These are phyloP conservation scores for Dreissena polymorpha DNA, from an alignment of 1,140 invertebrate species.

Conservation along the genomic window DNA sequence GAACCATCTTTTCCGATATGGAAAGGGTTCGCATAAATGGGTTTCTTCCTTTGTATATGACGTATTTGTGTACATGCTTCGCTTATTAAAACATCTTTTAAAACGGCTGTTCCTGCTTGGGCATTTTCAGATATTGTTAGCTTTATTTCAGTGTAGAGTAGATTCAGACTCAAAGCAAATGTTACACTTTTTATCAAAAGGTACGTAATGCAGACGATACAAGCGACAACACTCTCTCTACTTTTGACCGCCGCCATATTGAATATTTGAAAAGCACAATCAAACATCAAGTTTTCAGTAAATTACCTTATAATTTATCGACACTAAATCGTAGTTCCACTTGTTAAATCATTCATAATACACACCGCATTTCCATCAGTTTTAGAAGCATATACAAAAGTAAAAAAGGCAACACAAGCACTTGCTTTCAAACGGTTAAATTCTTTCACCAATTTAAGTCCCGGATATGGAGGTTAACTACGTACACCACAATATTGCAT, in stretches of 20 bases:
- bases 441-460: too few species aligned
- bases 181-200: neutral
- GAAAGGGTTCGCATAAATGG: constrained; percentile 15
- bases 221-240: constrained; percentile 11
- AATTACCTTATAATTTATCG: too few species aligned
- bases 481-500: neutral
- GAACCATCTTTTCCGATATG: constrained; percentile 4
- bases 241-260: constrained; percentile 44
- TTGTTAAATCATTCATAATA: too few species aligned
- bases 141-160: neutral
- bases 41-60: constrained; percentile 12
- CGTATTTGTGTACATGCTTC: constrained; percentile 18
- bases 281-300: constrained; percentile 17
- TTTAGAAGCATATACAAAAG: too few species aligned
- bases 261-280: constrained; percentile 40
- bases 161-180: neutral
- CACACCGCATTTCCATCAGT: too few species aligned
- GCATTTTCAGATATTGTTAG: constrained; percentile 18
- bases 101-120: constrained; percentile 6
- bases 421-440: too few species aligned
- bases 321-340: too few species aligned
- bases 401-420: too few species aligned
- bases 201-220: neutral
- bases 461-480: neutral
- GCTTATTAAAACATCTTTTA: neutral